Conservation (phyloP, 2,113 vertebrate species). For the Porphyrio hochstetteri region DNA sequence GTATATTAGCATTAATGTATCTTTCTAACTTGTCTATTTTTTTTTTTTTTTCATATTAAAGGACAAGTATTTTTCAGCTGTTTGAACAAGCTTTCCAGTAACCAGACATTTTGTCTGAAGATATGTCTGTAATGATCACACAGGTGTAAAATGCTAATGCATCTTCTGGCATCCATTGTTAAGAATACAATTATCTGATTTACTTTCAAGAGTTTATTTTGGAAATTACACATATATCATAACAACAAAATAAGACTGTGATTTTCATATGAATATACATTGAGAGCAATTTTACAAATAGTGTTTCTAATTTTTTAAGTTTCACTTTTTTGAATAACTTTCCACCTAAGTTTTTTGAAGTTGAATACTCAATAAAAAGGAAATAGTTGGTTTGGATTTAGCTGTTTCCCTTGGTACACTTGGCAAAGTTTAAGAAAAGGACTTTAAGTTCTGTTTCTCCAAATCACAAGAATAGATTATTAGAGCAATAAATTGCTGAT, state of each 20-base stretch:
- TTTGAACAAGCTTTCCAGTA: background rate
- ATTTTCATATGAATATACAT: background rate
- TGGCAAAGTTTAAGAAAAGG: background rate
- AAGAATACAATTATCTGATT: background rate
- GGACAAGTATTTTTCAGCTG: background rate
- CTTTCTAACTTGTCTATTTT: background rate
- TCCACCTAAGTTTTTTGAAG: background rate
- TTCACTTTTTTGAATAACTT: background rate
- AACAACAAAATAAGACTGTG: background rate
- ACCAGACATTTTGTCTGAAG: background rate
- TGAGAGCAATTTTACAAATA: background rate
- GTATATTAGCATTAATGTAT: background rate
- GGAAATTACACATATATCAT: background rate
- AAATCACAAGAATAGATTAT: background rate
- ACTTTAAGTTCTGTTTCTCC: background rate
- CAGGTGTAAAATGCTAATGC: background rate
- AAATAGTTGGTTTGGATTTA: background rate
- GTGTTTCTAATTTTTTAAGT: background rate
- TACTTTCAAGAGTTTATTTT: background rate
- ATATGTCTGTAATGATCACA: background rate
- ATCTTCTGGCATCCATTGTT: background rate
- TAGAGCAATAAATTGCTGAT: background rate
- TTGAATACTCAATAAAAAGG: background rate
- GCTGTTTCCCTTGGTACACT: background rate
- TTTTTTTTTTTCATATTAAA: background rate